phyloP scores from a whole-genome alignment of 2,113 vertebrate genomes.

The Bostrychus sinensis region DNA sequence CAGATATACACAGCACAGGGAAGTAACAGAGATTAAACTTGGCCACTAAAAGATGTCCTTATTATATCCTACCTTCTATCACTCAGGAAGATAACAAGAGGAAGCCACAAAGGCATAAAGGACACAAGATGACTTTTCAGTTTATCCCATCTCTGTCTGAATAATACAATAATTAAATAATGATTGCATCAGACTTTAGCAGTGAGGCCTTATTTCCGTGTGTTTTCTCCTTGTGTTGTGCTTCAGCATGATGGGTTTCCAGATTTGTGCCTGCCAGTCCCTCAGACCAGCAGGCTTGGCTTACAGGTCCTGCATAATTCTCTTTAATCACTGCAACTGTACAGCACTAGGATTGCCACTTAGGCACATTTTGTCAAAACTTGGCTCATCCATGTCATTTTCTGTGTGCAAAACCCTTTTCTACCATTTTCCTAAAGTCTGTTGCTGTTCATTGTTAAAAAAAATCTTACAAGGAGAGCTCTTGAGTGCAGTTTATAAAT shows the following conservation, averaged over 20 bases:
- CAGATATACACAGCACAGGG: neutral
- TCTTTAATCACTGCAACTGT: slow-evolving; percentile 61
- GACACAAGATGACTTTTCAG: slow-evolving; percentile 19
- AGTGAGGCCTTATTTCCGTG: slow-evolving; percentile 24
- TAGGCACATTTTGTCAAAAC: slow-evolving; percentile 22
- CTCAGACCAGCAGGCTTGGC: slow-evolving; percentile 36
- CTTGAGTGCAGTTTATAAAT: neutral
- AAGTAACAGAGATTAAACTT: no score
- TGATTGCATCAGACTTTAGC: slow-evolving; percentile 32
- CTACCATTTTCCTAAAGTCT: neutral
- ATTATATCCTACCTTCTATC: neutral
- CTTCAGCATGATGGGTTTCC: slow-evolving; percentile 42
- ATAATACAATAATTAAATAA: slow-evolving; percentile 50
- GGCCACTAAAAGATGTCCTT: no score
- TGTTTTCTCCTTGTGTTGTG: slow-evolving; percentile 4
- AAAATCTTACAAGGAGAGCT: slow-evolving; percentile 1
- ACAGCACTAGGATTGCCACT: slow-evolving; percentile 35
- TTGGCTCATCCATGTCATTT: slow-evolving; percentile 1
- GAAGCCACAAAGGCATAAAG: slow-evolving; percentile 8
- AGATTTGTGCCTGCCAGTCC: slow-evolving; percentile 50
- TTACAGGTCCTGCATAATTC: slow-evolving; percentile 65
- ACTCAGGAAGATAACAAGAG: slow-evolving; percentile 9
- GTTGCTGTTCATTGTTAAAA: neutral
- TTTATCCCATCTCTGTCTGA: slow-evolving; percentile 23
- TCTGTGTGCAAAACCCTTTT: neutral